phyloP scores from a whole-genome alignment of 2,888 invertebrate genomes.

The Stomorhina lunata region DNA sequence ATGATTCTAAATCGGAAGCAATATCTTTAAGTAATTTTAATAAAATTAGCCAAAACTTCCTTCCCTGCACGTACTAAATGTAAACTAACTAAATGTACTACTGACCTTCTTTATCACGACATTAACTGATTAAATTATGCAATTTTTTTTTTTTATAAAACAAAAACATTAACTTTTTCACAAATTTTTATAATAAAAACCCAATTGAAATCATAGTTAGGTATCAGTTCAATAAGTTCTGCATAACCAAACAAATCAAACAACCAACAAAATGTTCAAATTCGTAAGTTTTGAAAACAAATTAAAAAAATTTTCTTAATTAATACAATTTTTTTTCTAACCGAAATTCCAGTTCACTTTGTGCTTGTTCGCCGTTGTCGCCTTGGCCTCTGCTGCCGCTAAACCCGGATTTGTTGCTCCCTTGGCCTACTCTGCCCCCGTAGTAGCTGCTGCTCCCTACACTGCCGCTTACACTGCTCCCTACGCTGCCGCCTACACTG shows the following conservation, averaged over 20 bases:
- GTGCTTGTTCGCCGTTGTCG: slow-evolving; percentile 68
- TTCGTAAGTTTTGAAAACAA: slow-evolving; percentile 62
- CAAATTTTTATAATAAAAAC: slow-evolving; percentile 32
- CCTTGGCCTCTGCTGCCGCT: slow-evolving; percentile 66
- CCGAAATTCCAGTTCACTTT: slow-evolving; percentile 66
- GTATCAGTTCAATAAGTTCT: slow-evolving; percentile 54
- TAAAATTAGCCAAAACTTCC: too few relatives aligned
- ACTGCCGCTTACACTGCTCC: slow-evolving; percentile 66
- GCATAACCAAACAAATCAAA: slow-evolving; percentile 28
- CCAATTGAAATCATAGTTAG: not conserved
- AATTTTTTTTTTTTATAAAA: too few relatives aligned
- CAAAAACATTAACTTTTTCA: too few relatives aligned
- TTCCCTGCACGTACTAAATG: too few relatives aligned
- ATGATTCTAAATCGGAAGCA: too few relatives aligned
- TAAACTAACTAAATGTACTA: too few relatives aligned
- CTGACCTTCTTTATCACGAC: too few relatives aligned
- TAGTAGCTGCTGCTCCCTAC: slow-evolving; percentile 65
- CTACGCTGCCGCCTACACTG: slow-evolving; percentile 68
- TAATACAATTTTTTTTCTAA: not conserved
- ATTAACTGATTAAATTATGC: too few relatives aligned
- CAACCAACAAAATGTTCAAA: slow-evolving; percentile 66
- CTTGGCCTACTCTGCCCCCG: slow-evolving; percentile 67
- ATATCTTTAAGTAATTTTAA: too few relatives aligned
- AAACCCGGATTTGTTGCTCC: slow-evolving; percentile 70
- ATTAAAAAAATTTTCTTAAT: not conserved